These are phyloP conservation scores for Pterocles gutturalis DNA, from an alignment of 2,113 vertebrate species.

Conservation along the genomic window DNA sequence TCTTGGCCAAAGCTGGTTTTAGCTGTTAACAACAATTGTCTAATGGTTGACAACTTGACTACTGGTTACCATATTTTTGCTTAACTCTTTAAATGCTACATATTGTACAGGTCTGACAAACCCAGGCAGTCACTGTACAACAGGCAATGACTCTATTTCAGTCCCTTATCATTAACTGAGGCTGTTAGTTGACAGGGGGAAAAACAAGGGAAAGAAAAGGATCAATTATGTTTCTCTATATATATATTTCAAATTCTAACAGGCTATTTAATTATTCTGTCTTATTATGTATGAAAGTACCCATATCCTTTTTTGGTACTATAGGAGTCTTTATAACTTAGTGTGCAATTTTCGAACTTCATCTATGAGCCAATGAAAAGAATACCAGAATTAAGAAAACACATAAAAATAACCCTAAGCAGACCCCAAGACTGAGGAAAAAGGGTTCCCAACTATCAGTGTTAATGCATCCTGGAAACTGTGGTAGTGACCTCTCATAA, in stretches of 20 bases:
- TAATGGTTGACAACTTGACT: background rate
- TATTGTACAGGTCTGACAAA: background rate
- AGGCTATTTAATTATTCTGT: background rate
- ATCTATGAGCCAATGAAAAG: background rate
- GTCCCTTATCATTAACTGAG: background rate
- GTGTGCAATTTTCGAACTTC: background rate
- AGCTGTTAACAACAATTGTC: background rate
- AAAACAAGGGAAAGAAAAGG: background rate
- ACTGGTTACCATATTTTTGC: background rate
- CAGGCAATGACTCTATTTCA: fast-evolving
- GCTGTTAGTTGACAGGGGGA: background rate
- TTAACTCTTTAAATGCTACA: background rate
- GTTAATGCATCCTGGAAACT: background rate
- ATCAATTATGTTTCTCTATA: fast-evolving
- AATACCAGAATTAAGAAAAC: background rate
- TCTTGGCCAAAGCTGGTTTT: background rate
- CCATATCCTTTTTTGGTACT: background rate
- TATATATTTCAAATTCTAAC: background rate
- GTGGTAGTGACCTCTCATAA: background rate
- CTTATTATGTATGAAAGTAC: background rate
- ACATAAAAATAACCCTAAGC: background rate
- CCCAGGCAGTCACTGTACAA: background rate
- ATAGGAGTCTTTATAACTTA: background rate
- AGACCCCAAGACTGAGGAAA: background rate
- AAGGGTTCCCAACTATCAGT: background rate